A percentile compares a stretch with the other conserved stretches of the same genome.
Evolutionary conservation across 2,888 invertebrate species (phyloP).

Genomic region (Aplocera efformata): DNA sequence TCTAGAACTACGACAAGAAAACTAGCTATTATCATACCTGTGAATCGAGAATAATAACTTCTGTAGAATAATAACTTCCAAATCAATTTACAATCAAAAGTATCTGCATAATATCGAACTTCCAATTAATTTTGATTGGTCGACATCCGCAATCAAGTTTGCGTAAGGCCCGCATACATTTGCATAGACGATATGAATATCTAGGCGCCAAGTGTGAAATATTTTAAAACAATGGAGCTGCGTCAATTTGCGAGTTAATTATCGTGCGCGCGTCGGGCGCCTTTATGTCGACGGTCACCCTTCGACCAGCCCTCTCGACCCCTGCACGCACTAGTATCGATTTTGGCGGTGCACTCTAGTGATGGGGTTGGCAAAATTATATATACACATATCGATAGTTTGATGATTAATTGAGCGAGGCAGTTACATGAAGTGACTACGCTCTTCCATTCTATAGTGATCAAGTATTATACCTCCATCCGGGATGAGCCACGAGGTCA

Average conservation of each 20-base stretch:
- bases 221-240: slow-evolving; percentile 33
- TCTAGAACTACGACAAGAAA: too few relatives aligned
- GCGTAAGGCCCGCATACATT: too few relatives aligned
- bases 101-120: slow-evolving; percentile 7
- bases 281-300: slow-evolving; percentile 38
- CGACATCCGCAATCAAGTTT: too few relatives aligned
- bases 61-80: too few relatives aligned
- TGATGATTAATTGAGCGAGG: slow-evolving; percentile 5
- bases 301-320: slow-evolving; percentile 36
- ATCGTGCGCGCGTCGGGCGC: slow-evolving; percentile 52
- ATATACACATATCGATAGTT: slow-evolving; percentile 8
- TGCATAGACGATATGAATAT: slow-evolving; percentile 1
- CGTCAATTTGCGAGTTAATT: slow-evolving; percentile 42
- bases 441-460: too few relatives aligned
- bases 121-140: too few relatives aligned
- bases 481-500: too few relatives aligned
- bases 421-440: too few relatives aligned
- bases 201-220: slow-evolving; percentile 1
- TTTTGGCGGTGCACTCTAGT: slow-evolving; percentile 43
- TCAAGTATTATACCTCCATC: too few relatives aligned
- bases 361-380: slow-evolving; percentile 17
- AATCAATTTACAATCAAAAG: too few relatives aligned
- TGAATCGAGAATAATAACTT: too few relatives aligned
- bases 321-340: slow-evolving; percentile 59
- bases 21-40: too few relatives aligned